A percentile compares a stretch with the other conserved stretches of the same genome.
Evolutionary conservation across 2,113 vertebrate species (phyloP).

Genomic region (Melanerpes aurifrons): DNA sequence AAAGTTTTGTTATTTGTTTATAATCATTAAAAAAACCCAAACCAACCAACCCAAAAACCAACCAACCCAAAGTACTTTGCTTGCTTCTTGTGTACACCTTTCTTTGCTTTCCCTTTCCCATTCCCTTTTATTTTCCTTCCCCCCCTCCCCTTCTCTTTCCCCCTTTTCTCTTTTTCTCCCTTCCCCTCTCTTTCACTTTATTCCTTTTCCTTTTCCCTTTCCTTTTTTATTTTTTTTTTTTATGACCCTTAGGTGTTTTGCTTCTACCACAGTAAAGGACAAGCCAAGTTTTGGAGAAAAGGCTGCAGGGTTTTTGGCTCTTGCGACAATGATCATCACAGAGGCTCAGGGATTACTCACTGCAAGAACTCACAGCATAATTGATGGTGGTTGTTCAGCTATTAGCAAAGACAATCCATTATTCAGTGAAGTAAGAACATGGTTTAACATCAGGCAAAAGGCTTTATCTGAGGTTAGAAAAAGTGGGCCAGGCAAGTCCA

Average conservation of each 20-base stretch:
- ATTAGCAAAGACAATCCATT: background rate
- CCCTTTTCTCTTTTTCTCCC: too few species aligned
- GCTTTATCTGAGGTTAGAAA: background rate
- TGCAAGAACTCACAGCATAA: background rate
- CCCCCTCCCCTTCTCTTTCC: too few species aligned
- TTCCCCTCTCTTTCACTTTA: accelerated
- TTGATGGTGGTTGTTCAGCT: background rate
- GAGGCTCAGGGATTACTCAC: background rate
- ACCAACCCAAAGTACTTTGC: background rate
- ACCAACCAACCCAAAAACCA: too few species aligned
- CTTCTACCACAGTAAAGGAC: background rate
- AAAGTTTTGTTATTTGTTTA: background rate
- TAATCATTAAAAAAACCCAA: background rate
- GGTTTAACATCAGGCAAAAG: background rate
- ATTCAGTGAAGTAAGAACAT: background rate
- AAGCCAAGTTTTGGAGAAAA: background rate
- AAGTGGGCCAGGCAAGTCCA: background rate
- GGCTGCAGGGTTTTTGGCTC: background rate
- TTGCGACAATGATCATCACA: background rate
- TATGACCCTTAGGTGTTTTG: too few species aligned
- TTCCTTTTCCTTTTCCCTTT: background rate
- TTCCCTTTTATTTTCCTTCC: accelerated
- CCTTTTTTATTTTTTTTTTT: background rate
- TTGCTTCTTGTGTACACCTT: background rate
- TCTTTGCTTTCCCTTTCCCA: background rate